Evolutionary conservation across 2,888 invertebrate genomes (phyloP), one percentile per base, ranked within the genome.

Genomic region (Spicauda simplicius): DNA sequence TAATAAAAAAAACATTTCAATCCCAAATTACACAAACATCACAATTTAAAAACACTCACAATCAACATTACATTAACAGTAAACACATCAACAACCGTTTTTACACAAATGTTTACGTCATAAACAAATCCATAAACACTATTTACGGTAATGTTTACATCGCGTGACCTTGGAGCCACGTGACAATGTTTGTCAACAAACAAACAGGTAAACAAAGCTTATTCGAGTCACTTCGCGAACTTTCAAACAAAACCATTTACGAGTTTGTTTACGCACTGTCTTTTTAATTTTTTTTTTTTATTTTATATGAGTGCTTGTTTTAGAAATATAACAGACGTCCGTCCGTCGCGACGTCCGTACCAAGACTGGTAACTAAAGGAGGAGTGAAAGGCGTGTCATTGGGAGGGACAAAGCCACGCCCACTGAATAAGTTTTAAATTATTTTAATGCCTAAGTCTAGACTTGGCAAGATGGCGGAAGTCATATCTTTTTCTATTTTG

Each of bases 141-240:
- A 53, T 61, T 66, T 67, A 66, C 66, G 68, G 72, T 74, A 70
- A 74, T 76, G 74, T 53, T 69, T 69, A 75, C 76, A 74, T 30
- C 56, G 11, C 58, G 59, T 16, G 67, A 70, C 74, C 73, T 74
- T 75, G 72, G 71, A 1, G 3, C 56, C 81, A 79, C 79, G 79
- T 81, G 78, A 48, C 70, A 57, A 73, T 84, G 80, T 84, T 84
- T 77, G 79, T 78, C 77, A 83, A 83, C 82, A 83, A 79, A 73
- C 71, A 74, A 72, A 75, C 72, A 75, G 72, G 73, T 69, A 73
- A 72, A 48, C 59, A 61, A 25, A 4, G 3, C 5, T 33, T 33
- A 33, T 69, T 62, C 64, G 12, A 55, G 10, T 33, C 33, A 61
- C 41, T 30, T 30, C 58, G 14, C 25, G 25, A 25, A 48, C 14